Base-by-base conservation (phyloP, 2,888 invertebrate genomes). In the Autographa pulchrina region DNA sequence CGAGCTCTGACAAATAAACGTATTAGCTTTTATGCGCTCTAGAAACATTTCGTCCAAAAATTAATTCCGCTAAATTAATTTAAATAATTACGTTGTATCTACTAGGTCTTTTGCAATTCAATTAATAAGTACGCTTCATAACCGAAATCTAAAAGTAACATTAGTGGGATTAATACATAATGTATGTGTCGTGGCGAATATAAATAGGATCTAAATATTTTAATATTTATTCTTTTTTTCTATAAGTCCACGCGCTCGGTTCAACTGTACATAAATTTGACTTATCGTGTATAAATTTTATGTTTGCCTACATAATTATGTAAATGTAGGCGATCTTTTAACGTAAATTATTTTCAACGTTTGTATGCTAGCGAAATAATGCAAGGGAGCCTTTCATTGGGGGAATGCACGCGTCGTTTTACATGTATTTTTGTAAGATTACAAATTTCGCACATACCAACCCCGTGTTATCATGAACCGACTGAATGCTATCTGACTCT, bases 261-360 rank as follows among this genome's bases (percentile, higher is more conserved):
- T 88, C 89, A 90, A 81, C 89, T 91, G 88, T 89, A 89, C 91
- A 93, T 93, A 93, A 93, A 93, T 93, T 92, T 87, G 82, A 90
- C 90, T 93, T 93, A 94, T 94, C 94, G 93, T 91, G 92, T 91
- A 89, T 90, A 89, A 91, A 92, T 91, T 94, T 94, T 94, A 94
- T 93, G 93, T 92, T 91, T 88, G 89, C 91, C 89, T 91, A 92
- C 93, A 92, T 92, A 92, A 92, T 94, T 93, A 92, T 94, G 93
- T 89, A 90, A 92, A 93, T 92, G 91, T 85, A 89, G 79, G 86
- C 91, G 91, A 92, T 92, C 91, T 90, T 92, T 93, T 88, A 90
- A 88, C 88, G 89, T 93, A 90, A 93, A 93, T 93, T 94, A 92
- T 94, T 92, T 92, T 87, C 89, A 91, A 87, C 88, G 91, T 92